Evolutionary conservation across 2,888 invertebrate species (phyloP), one percentile per base, ranked within the genome.

Genomic region (Euzophera pinguis): DNA sequence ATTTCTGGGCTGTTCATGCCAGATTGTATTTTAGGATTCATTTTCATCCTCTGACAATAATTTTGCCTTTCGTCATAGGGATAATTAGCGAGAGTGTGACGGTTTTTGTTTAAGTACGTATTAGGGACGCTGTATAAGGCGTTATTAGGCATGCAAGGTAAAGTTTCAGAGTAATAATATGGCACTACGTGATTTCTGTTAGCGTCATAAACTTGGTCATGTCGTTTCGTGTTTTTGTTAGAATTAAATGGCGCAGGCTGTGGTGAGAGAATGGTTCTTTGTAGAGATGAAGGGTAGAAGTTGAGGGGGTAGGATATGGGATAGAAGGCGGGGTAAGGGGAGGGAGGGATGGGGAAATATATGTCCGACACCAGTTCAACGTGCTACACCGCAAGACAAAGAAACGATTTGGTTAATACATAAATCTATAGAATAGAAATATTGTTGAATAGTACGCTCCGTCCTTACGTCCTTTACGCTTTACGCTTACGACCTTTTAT

Each of bases 361-460:
- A 94, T 92, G 87, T 94, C 94, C 91, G 94, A 93, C 91, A 93
- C 93, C 92, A 94, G 92, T 91, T 94, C 94, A 91, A 92, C 91
- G 86, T 92, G 94, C 94, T 93, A 92, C 88, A 90, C 84, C 83
- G 86, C 81, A 80, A 86, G 84, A 84, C 78, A 86, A 90, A 88
- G 83, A 88, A 88, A 88, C 72, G 82, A 76, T 76, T 75, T 70
- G 75, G 85, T 89, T 89, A 89, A 86, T 87, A 76, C 60, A 68
- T 63, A 61, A 54, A 60, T 56, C 55, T 59, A 32, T 61, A 22
- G 2, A 22, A 63, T 63, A 62, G 60, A 61, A 53, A 8, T 37
- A 42, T 43, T 52, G 12, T 43, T 45, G 48, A 43, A 56, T 58
- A 52, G 13, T 43, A 39, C 43, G 35, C 45, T 54, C 48, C 32